phyloP scores from a whole-genome alignment of 2,797 vertebrate species.

The Epinephelus malabaricus region DNA sequence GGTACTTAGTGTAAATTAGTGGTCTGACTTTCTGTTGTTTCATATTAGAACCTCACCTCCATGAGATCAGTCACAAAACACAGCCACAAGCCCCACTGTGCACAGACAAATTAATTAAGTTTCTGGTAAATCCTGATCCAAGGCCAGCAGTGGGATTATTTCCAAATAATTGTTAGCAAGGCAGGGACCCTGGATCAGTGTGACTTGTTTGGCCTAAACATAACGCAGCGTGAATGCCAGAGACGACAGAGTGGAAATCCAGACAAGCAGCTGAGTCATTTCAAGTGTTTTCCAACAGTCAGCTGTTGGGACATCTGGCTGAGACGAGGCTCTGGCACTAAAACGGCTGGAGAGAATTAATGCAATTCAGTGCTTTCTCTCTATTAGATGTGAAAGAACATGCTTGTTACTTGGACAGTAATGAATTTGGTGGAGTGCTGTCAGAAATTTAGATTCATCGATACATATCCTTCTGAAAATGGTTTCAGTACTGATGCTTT shows the following conservation, averaged over 20 bases:
- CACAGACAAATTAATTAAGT: not conserved
- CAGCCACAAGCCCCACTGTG: slow-evolving; percentile 9
- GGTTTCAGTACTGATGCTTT: too few species aligned
- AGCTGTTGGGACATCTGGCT: slow-evolving; percentile 57
- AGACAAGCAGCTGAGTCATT: slow-evolving; percentile 50
- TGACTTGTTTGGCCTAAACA: slow-evolving; percentile 30
- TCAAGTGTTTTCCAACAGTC: slow-evolving; percentile 47
- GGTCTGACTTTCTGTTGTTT: not conserved
- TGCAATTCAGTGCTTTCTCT: not conserved
- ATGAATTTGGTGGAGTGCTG: not conserved
- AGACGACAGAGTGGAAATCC: slow-evolving; percentile 41
- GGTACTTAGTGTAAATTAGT: not conserved
- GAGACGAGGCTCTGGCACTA: slow-evolving; percentile 30
- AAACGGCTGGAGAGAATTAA: slow-evolving; percentile 4
- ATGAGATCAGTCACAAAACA: not conserved
- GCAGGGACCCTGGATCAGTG: slow-evolving; percentile 17
- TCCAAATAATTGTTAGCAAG: slow-evolving; percentile 30
- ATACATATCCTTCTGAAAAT: too few species aligned
- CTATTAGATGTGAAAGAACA: slow-evolving; percentile 1
- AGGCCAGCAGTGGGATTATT: slow-evolving; percentile 14
- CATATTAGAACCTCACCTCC: not conserved
- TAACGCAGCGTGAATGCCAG: slow-evolving; percentile 7
- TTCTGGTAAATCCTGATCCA: slow-evolving; percentile 21
- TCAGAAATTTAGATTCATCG: too few species aligned
- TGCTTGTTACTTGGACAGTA: not conserved